Conservation (phyloP, 2,888 invertebrate species). For the Meloe dianella region DNA sequence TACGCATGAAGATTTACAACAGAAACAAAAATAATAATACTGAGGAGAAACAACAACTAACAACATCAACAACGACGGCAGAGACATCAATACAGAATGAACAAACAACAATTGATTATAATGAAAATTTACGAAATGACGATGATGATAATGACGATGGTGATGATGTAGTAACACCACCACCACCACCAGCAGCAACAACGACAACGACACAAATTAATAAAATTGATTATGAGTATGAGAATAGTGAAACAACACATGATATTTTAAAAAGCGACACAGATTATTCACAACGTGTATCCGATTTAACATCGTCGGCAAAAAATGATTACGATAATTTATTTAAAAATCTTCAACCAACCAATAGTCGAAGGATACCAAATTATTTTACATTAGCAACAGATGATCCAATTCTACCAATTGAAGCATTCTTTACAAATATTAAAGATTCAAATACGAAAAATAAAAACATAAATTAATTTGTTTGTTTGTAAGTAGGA, state of each 20-base stretch:
- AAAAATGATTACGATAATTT: slow-evolving; percentile 75
- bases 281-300: slow-evolving; percentile 71
- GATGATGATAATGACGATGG: too few species aligned
- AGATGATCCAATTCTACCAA: slow-evolving; percentile 79
- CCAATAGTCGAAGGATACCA: slow-evolving; percentile 69
- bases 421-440: slow-evolving; percentile 81
- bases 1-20: slow-evolving; percentile 49
- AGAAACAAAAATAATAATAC: slow-evolving; percentile 42
- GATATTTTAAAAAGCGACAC: slow-evolving; percentile 52
- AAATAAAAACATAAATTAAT: slow-evolving; percentile 24
- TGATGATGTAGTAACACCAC: not conserved
- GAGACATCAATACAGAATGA: slow-evolving; percentile 32
- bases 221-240: slow-evolving; percentile 35
- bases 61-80: slow-evolving; percentile 30
- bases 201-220: slow-evolving; percentile 3
- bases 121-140: slow-evolving; percentile 14
- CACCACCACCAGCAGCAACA: not conserved
- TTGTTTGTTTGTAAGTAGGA: not conserved
- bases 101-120: slow-evolving; percentile 24
- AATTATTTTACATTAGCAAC: slow-evolving; percentile 77
- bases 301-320: slow-evolving; percentile 75
- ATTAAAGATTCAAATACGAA: slow-evolving; percentile 59
- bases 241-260: slow-evolving; percentile 22
- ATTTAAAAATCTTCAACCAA: slow-evolving; percentile 71
- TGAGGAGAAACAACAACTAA: slow-evolving; percentile 32